These are phyloP conservation scores for Engraulis encrasicolus DNA, from an alignment of 2,113 vertebrate genomes.

Conservation along the genomic window DNA sequence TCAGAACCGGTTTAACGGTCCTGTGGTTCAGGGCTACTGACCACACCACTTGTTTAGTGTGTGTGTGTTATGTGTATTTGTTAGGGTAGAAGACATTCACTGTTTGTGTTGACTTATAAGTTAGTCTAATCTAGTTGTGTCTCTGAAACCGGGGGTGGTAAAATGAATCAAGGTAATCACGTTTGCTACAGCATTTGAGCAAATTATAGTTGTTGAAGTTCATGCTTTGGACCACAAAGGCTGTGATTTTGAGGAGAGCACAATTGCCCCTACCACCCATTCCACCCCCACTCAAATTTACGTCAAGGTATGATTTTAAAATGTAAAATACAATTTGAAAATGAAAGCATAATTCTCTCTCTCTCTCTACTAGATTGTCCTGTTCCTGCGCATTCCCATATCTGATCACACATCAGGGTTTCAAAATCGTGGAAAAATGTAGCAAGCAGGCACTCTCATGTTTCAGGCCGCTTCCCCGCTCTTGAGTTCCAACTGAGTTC, in stretches of 20 bases:
- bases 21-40: neutral
- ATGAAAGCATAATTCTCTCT: neutral
- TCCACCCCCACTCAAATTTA: neutral
- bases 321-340: neutral
- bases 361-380: neutral
- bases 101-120: neutral
- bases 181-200: too few relatives aligned
- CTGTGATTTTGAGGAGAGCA: neutral
- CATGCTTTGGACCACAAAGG: neutral
- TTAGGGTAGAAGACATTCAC: neutral
- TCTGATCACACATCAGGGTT: neutral
- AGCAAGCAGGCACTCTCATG: too few relatives aligned
- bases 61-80: neutral
- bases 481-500: too few relatives aligned
- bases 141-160: neutral
- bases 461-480: too few relatives aligned
- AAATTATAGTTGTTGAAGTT: neutral
- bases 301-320: neutral
- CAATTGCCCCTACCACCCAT: neutral
- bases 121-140: too few relatives aligned
- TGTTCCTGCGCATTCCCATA: neutral
- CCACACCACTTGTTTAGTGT: neutral
- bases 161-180: neutral
- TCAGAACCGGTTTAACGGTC: conserved; percentile 4
- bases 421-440: neutral